A percentile compares a stretch with the other conserved stretches of the same genome.
phyloP scores from a whole-genome alignment of 1,140 invertebrate genomes.

The Druon quercuslanigerum region DNA sequence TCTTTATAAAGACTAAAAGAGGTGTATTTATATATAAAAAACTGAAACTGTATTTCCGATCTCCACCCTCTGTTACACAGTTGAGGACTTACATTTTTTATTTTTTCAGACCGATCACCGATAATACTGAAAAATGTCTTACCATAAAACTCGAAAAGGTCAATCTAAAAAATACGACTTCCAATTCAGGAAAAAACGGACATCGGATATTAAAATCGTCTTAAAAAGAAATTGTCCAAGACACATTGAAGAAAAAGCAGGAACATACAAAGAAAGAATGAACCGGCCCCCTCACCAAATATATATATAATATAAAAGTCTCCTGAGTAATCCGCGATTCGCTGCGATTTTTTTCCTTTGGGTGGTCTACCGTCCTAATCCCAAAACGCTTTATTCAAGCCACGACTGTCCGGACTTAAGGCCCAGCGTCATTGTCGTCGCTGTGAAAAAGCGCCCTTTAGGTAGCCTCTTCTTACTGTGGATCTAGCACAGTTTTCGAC shows the following conservation, averaged over 20 bases:
- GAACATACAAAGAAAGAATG: constrained; percentile 19
- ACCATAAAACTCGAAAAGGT: constrained; percentile 13
- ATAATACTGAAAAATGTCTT: constrained; percentile 6
- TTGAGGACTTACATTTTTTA: neutral
- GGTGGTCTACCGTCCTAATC: constrained; percentile 66
- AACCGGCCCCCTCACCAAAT: neutral
- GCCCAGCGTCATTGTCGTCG: constrained; percentile 54
- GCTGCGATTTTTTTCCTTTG: constrained; percentile 51
- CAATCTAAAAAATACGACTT: constrained; percentile 12
- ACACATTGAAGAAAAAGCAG: neutral
- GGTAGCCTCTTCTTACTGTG: constrained; percentile 59
- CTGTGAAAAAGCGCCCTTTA: constrained; percentile 49
- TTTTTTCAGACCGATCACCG: neutral
- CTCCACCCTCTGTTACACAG: neutral
- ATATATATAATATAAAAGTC: constrained; percentile 29
- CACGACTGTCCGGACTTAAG: constrained; percentile 64
- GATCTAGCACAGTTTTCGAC: constrained; percentile 58
- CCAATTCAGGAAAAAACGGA: neutral
- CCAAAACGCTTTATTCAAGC: constrained; percentile 61
- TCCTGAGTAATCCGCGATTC: constrained; percentile 27
- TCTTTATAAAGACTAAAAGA: no score
- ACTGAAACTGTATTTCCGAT: neutral
- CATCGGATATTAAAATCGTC: constrained; percentile 19
- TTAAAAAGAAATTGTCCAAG: constrained; percentile 17
- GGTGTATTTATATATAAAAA: no score